Evolutionary conservation across 2,888 invertebrate species (phyloP).

Genomic region (Limnephilus auricula): DNA sequence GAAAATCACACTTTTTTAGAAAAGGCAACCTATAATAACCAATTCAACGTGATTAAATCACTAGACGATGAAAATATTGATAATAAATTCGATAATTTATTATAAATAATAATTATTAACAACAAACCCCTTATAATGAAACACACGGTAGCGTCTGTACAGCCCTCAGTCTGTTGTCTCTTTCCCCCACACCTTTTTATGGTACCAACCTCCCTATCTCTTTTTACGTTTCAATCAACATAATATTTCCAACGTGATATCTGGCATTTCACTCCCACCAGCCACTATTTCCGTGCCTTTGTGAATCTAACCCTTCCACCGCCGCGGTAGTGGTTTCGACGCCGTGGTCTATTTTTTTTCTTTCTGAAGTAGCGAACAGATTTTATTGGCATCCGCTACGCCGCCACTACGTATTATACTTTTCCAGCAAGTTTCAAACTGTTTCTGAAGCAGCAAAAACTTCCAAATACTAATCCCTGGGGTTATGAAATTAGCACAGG

Average conservation of each 20-base stretch:
- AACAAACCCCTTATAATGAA: background rate
- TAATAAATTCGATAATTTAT: too few species aligned
- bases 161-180: background rate
- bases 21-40: too few species aligned
- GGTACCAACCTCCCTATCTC: background rate
- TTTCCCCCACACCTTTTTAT: background rate
- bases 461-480: too few species aligned
- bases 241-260: background rate
- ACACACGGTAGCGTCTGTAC: background rate
- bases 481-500: too few species aligned
- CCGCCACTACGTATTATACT: background rate
- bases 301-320: background rate
- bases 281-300: background rate
- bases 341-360: background rate
- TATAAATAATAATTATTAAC: background rate
- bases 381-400: slow-evolving; percentile 12
- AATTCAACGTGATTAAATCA: background rate
- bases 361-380: slow-evolving; percentile 17
- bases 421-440: slow-evolving; percentile 15
- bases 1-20: too few species aligned
- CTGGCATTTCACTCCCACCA: slow-evolving; percentile 25
- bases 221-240: slow-evolving; percentile 46
- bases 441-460: too few species aligned
- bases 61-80: too few species aligned
- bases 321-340: background rate